phyloP scores from a whole-genome alignment of 2,888 invertebrate genomes.

The Tanaodytes sp. region DNA sequence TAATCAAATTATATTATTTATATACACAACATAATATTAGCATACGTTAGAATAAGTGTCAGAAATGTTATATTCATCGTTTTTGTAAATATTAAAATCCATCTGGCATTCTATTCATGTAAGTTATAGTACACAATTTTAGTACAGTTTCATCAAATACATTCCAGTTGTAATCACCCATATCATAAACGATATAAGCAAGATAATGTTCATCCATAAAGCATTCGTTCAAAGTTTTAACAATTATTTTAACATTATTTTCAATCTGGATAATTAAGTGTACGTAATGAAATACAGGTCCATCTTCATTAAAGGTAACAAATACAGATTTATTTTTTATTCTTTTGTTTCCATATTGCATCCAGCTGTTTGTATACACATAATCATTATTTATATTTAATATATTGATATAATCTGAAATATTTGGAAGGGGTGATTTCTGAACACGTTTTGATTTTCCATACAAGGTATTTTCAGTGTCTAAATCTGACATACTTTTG shows the following conservation, averaged over 20 bases:
- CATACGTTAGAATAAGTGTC: too few relatives aligned
- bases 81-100: too few relatives aligned
- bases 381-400: neutral
- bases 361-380: neutral
- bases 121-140: too few relatives aligned
- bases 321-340: too few relatives aligned
- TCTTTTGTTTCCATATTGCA: constrained; percentile 11
- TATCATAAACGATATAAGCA: too few relatives aligned
- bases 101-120: too few relatives aligned
- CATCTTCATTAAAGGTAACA: too few relatives aligned
- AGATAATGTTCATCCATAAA: constrained; percentile 1
- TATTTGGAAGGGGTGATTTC: neutral
- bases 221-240: neutral
- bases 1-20: too few relatives aligned
- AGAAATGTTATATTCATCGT: too few relatives aligned
- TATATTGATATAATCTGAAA: neutral
- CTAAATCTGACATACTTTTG: neutral
- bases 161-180: too few relatives aligned
- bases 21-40: too few relatives aligned
- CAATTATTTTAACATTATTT: neutral
- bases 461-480: neutral
- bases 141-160: too few relatives aligned
- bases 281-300: constrained; percentile 1
- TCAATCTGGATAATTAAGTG: neutral
- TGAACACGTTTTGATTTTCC: neutral